Percentiles rank a stretch among this genome's conserved stretches.
These are phyloP conservation scores for Botia almorhae DNA, from an alignment of 2,797 vertebrate species.

Conservation along the genomic window DNA sequence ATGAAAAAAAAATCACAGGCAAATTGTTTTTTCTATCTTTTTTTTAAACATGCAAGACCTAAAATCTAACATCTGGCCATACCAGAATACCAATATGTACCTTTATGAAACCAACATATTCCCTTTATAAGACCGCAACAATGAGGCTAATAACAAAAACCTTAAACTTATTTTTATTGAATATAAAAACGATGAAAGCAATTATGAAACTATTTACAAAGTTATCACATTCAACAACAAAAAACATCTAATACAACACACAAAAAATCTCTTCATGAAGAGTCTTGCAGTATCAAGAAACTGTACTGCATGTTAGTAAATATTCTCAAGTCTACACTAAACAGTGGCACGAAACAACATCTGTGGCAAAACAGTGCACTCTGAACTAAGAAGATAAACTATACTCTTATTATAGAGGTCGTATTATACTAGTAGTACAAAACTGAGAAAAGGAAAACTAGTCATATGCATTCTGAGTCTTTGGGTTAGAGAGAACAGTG, in stretches of 20 bases:
- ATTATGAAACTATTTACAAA: conserved; percentile 35
- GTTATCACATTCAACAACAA: neutral
- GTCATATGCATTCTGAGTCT: neutral
- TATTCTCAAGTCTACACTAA: conserved; percentile 11
- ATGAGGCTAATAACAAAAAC: neutral
- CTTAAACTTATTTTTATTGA: conserved; percentile 25
- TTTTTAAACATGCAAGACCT: neutral
- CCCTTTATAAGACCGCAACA: neutral
- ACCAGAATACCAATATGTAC: neutral
- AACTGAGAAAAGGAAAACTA: conserved; percentile 1
- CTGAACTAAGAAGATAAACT: neutral
- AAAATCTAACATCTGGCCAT: neutral
- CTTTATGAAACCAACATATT: neutral
- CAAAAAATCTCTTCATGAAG: conserved; percentile 15
- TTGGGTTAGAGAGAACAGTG: conserved; percentile 15
- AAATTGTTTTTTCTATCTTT: no score
- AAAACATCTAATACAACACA: conserved; percentile 4
- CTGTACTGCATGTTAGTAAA: conserved; percentile 29
- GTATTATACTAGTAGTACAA: neutral
- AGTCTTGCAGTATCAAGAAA: conserved; percentile 2
- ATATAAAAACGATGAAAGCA: conserved; percentile 25
- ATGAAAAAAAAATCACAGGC: no score
- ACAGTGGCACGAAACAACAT: conserved; percentile 21
- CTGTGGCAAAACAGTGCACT: conserved; percentile 36
- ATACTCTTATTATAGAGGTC: neutral